Base-by-base conservation (phyloP, 2,888 invertebrate genomes). In the Scelioninae gen. 2 region DNA sequence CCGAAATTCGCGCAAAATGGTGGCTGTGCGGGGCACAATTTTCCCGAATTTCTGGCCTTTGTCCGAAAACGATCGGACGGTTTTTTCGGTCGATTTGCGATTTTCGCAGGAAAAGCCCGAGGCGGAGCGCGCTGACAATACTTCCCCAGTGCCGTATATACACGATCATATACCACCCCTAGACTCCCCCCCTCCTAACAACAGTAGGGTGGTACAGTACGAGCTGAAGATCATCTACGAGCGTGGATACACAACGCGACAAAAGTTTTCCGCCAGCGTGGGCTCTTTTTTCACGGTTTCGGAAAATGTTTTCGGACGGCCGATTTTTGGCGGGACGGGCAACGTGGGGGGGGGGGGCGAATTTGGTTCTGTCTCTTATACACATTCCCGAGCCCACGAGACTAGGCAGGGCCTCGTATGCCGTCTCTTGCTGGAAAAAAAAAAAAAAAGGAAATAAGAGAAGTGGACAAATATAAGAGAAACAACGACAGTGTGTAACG, bases 151-250 rank as follows among this genome's bases (percentile, higher is more conserved):
- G 76, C 74, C 78, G 82, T 85, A 86, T 86, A 85, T 86, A 86
- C 85, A 84, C 83, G 85, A 86, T 86, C 85, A 86, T 86, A 85
- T 86, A 86, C 86, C 86, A 86, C 85, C 86, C 86, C 85, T 85
- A 83, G 84, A 84, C 85, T 84, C 84, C 79, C 73, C 81, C 79
- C 80, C 82, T 69, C 84, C 82, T 82, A 85, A 85, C 86, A 85
- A 86, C 85, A 84, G 83, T 83, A 81, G 85, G 85, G 85, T 86
- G 84, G 85, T 86, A 86, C 86, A 85, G 85, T 85, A 84, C 73
- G 57, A 77, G 79, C 80, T 77, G 83, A 81, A 83, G 84, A 82
- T 79, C 76, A 78, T 74, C 67, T 58, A 50, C 71, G 50, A 35
- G 37, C 70, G 70, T 43, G 60, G 61, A 63, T 70, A 70, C 70